Base-by-base conservation (phyloP, 2,113 vertebrate species). In the Aythya baeri region DNA sequence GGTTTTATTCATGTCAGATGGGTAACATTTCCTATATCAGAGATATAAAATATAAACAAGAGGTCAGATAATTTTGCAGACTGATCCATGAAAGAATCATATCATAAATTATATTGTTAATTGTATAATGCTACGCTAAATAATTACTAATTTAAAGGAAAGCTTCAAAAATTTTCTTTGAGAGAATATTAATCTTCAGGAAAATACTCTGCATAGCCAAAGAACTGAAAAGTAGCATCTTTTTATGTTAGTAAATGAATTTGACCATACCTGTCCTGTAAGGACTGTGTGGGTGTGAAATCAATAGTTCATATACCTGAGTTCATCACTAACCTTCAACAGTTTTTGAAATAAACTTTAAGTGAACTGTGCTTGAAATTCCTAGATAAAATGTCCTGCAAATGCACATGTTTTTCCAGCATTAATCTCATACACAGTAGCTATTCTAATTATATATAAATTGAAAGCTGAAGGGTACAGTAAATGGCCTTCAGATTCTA, bases 321-420 rank as follows among this genome's bases (percentile, higher is more conserved):
- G 23, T 43, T 85, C 25, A 70, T 73, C 55, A 34, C 43, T 96
- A 76, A 93, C 32, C 86, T 95, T 93, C 74, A 96, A n/a, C 9
- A 22, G 36, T 84, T 67, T 36, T 78, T 80, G 91, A 81, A 88
- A 72, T 85, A 91, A 93, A 92, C 38, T 91, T 34, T 55, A 94
- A 88, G 79, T 29, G 38, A 92, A 97, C 58, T 91, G 13, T 68
- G 96, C 68, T 65, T 93, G 74, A 95, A 95, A 36, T 95, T 96
- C 86, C 34, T 79, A 91, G 82, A 90, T 75, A 89, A 96, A 95
- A 90, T 83, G 25, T 17, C 57, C 82, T 77, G 27, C 26, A 83
- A 86, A 8, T 80, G 74, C 41, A 91, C 8, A 18, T 43, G 65
- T 46, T 65, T 85, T 80, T 25, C n/a, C 27, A 93, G 5, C 21